Evolutionary conservation across 2,113 vertebrate genomes (phyloP).

Genomic region (Scolopax mira): DNA sequence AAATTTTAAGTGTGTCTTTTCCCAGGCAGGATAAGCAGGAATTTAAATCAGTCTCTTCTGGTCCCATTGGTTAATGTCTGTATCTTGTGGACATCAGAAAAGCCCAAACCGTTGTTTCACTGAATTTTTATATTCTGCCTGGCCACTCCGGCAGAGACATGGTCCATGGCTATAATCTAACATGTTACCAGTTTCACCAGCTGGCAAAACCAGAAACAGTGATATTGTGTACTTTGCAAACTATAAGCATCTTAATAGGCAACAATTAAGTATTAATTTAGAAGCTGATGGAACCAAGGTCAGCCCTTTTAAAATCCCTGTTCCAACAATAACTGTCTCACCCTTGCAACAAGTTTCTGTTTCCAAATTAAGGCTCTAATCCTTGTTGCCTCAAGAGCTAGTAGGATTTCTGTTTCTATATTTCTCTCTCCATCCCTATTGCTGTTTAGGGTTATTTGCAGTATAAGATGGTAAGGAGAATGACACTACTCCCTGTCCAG

Average conservation of each 20-base stretch:
- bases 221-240: background rate
- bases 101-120: background rate
- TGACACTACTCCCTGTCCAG: background rate
- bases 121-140: background rate
- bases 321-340: background rate
- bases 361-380: background rate
- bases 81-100: background rate
- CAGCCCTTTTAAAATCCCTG: background rate
- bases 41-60: background rate
- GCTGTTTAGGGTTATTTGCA: background rate
- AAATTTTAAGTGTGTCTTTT: background rate
- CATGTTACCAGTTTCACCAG: background rate
- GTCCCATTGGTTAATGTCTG: fast-evolving
- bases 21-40: background rate
- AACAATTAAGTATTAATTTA: background rate
- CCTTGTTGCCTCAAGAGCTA: background rate
- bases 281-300: background rate
- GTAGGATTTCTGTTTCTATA: background rate
- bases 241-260: background rate
- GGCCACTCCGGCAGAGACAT: background rate
- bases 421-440: background rate
- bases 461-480: slow-evolving; percentile 4
- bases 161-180: background rate
- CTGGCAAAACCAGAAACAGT: background rate
- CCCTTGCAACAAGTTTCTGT: background rate